Percentiles rank a stretch among this genome's conserved stretches.
These are phyloP conservation scores for Brachionus paranguensis DNA, from an alignment of 1,140 invertebrate species.

Conservation along the genomic window DNA sequence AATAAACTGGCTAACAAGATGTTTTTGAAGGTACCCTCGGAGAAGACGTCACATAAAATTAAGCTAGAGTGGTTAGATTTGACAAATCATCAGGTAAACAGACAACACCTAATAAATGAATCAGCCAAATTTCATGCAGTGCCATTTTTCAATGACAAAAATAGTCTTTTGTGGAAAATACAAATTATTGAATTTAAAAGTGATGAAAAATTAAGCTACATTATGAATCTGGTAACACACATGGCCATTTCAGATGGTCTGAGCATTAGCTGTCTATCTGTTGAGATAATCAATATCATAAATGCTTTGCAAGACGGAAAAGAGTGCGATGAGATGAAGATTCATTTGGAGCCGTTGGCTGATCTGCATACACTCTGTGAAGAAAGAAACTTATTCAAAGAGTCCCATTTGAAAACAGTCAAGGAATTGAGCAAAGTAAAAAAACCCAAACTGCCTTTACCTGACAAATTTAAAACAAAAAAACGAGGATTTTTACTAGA, in stretches of 20 bases:
- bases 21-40: not conserved
- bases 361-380: not conserved
- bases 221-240: not conserved
- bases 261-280: not conserved
- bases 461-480: constrained; percentile 11
- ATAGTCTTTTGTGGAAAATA: not conserved
- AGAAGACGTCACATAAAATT: not conserved
- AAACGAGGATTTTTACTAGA: not conserved
- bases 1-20: not conserved
- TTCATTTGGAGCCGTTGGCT: not conserved
- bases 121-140: not conserved
- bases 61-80: not conserved
- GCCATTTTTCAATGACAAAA: not conserved
- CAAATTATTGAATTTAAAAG: not conserved
- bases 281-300: constrained; percentile 12
- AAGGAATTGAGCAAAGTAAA: not conserved
- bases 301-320: not conserved
- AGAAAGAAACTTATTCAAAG: not conserved
- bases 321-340: constrained; percentile 19
- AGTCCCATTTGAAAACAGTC: not conserved
- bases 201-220: not conserved
- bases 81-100: not conserved
- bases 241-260: constrained; percentile 20
- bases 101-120: not conserved
- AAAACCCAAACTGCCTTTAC: not conserved